These are phyloP conservation scores for Pachyramphus minor DNA, from an alignment of 2,113 vertebrate species.

Conservation along the genomic window DNA sequence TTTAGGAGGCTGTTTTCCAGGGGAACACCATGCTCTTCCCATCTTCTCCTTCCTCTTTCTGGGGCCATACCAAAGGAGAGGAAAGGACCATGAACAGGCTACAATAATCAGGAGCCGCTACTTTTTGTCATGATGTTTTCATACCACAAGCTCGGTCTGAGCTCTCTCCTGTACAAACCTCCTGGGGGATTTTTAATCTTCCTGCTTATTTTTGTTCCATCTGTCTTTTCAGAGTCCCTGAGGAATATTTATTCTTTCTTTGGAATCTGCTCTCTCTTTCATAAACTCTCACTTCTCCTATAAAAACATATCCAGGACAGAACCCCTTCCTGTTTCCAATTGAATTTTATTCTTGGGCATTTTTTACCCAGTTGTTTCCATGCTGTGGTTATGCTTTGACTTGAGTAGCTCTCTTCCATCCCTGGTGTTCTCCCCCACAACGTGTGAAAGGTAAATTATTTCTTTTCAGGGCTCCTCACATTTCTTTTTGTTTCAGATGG, in stretches of 20 bases:
- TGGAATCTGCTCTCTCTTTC: conserved; percentile 38
- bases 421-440: background rate
- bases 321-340: conserved; percentile 26
- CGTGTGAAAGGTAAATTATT: background rate
- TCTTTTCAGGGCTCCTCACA: background rate
- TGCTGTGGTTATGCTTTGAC: background rate
- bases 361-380: conserved; percentile 10
- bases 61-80: background rate
- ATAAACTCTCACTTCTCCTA: conserved; percentile 42
- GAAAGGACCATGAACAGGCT: background rate
- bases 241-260: conserved; percentile 29
- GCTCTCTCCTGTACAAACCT: background rate
- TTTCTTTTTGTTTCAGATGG: background rate
- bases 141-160: background rate
- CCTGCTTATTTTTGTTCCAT: conserved; percentile 32
- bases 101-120: background rate
- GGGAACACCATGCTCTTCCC: background rate
- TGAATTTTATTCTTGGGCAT: conserved; percentile 26
- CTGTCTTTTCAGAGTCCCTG: conserved; percentile 1
- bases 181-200: conserved; percentile 10
- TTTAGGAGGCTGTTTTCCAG: background rate
- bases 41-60: background rate
- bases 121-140: background rate
- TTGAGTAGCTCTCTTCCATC: background rate
- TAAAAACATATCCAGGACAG: conserved; percentile 16